Conservation (phyloP, 2,113 vertebrate genomes). For the Indri indri region DNA sequence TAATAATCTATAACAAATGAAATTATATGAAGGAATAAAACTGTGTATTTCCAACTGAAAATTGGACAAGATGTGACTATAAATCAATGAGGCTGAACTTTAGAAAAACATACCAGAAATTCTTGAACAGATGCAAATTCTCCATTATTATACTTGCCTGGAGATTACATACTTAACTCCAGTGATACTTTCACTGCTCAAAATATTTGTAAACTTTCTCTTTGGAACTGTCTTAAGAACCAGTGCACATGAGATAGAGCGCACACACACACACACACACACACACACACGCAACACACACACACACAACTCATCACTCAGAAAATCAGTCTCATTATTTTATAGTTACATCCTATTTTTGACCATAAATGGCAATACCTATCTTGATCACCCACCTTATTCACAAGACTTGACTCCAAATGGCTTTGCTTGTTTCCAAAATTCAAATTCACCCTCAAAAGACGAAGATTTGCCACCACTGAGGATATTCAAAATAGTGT, state of each 20-base stretch:
- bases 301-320: constrained; percentile 25
- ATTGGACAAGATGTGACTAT: constrained; percentile 73
- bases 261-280: neutral
- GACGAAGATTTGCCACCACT: constrained; percentile 78
- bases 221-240: constrained; percentile 74
- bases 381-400: constrained; percentile 80
- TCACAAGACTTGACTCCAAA: constrained; percentile 77
- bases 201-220: constrained; percentile 32
- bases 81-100: constrained; percentile 78
- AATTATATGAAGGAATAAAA: constrained; percentile 40
- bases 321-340: constrained; percentile 75
- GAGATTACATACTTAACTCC: neutral
- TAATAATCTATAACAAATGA: neutral
- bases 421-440: constrained; percentile 79
- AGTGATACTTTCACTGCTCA: constrained; percentile 69
- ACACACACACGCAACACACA: neutral
- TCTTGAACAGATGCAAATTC: constrained; percentile 32
- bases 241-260: constrained; percentile 44
- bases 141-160: neutral
- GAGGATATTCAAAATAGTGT: constrained; percentile 78
- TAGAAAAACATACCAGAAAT: constrained; percentile 78
- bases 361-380: constrained; percentile 71
- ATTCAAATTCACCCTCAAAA: constrained; percentile 80
- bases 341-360: constrained; percentile 74
- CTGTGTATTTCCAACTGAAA: constrained; percentile 33